These are phyloP conservation scores for Tachina fera DNA, from an alignment of 2,888 invertebrate species.

Conservation along the genomic window DNA sequence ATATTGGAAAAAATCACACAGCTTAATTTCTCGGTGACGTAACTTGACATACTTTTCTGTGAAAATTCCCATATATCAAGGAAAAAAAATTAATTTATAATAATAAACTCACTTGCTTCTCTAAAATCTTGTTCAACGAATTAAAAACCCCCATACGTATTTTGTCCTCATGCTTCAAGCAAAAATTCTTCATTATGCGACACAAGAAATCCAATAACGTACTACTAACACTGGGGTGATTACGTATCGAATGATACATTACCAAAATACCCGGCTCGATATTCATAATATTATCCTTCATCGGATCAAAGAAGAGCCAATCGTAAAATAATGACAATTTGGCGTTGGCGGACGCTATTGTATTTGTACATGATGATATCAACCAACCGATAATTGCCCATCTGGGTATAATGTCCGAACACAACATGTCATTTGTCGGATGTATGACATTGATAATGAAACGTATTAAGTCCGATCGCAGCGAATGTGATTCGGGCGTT, in stretches of 20 bases:
- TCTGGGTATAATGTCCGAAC: slow-evolving; percentile 87
- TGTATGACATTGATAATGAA: slow-evolving; percentile 88
- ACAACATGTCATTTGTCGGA: slow-evolving; percentile 87
- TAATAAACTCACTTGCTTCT: slow-evolving; percentile 88
- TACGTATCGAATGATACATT: slow-evolving; percentile 88
- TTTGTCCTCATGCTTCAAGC: slow-evolving; percentile 82
- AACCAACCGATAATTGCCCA: slow-evolving; percentile 90
- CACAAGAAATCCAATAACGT: slow-evolving; percentile 88
- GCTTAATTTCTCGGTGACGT: too few relatives aligned
- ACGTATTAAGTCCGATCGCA: slow-evolving; percentile 88
- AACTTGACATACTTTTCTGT: too few relatives aligned
- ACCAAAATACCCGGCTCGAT: slow-evolving; percentile 88
- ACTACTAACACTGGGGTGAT: slow-evolving; percentile 87
- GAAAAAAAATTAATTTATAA: too few relatives aligned
- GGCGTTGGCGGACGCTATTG: slow-evolving; percentile 87
- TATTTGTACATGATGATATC: slow-evolving; percentile 87
- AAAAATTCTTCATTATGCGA: slow-evolving; percentile 84
- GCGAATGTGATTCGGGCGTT: slow-evolving; percentile 87
- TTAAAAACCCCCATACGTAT: slow-evolving; percentile 83
- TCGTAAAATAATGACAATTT: slow-evolving; percentile 88
- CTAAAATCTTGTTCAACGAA: slow-evolving; percentile 82
- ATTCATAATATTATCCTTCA: slow-evolving; percentile 88
- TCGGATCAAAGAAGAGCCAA: slow-evolving; percentile 88
- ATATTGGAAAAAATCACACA: too few relatives aligned
- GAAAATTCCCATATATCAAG: too few relatives aligned